Percentiles rank a stretch among this genome's conserved stretches.
Evolutionary conservation across 2,888 invertebrate genomes (phyloP).

Genomic region (Caenorhabditis auriculariae): DNA sequence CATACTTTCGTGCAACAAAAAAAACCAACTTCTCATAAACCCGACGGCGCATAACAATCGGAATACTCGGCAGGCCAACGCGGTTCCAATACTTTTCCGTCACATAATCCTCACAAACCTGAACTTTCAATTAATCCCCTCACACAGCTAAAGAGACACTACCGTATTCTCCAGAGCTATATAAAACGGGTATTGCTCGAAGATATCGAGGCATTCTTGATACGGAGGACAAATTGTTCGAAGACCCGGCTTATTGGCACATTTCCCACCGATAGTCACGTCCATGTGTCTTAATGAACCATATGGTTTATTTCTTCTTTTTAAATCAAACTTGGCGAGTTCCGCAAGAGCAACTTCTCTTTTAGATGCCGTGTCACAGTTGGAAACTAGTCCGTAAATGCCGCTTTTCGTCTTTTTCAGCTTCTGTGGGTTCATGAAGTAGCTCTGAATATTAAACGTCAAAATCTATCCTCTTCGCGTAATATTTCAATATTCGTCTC

Average conservation of each 20-base stretch:
- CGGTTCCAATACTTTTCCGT: slow-evolving; percentile 58
- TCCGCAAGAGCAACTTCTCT: slow-evolving; percentile 46
- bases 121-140: slow-evolving; percentile 4
- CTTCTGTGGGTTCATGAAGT: slow-evolving; percentile 26
- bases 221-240: slow-evolving; percentile 37
- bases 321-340: slow-evolving; percentile 38
- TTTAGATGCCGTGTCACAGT: slow-evolving; percentile 52
- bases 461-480: no score
- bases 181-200: slow-evolving; percentile 53
- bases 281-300: slow-evolving; percentile 41
- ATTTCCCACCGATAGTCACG: slow-evolving; percentile 54
- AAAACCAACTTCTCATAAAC: slow-evolving; percentile 46
- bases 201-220: slow-evolving; percentile 26
- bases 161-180: slow-evolving; percentile 57
- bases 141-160: background rate
- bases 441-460: slow-evolving; percentile 19
- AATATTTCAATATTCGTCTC: no score
- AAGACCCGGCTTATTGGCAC: slow-evolving; percentile 28
- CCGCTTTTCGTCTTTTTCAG: slow-evolving; percentile 43
- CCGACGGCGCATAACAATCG: slow-evolving; percentile 54
- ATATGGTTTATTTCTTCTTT: background rate
- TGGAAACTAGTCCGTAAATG: slow-evolving; percentile 59
- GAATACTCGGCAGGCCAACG: slow-evolving; percentile 41
- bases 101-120: slow-evolving; percentile 58
- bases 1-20: slow-evolving; percentile 1